Evolutionary conservation across 2,113 vertebrate genomes (phyloP), one percentile per base, ranked within the genome.

Genomic region (Amblyornis subalaris): DNA sequence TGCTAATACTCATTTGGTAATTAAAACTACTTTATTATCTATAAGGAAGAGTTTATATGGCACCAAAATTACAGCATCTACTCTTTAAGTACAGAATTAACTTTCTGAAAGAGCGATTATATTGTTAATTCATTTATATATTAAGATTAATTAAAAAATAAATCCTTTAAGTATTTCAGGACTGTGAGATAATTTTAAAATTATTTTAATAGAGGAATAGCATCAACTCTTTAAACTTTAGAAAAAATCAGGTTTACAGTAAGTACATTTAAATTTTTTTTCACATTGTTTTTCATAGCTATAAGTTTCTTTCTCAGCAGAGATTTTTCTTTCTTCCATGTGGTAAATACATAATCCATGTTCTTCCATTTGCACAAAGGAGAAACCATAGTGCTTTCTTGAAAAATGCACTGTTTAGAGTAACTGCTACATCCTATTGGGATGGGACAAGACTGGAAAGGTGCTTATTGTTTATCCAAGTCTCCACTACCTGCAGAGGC

Each of bases 111-210:
- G 40, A 86, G 15, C 29, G 77, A 74, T 91, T 95, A 66, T 58
- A 38, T 80, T 72, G 38, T 88, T 85, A 94, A 91, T 85, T 88
- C 20, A 73, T 88, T 85, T 91, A 55, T 40, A 55, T 14, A 15
- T 85, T 64, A 89, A 62, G 54, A 89, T 65, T 88, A 88, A 90
- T 93, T 85, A 29, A 33, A 86, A 95, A 24, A 55, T 53, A 83
- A 91, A 70, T 83, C 58, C 36, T 73, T 78, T 58, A 80, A 36
- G n/a, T 91, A 65, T 85, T 75, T 89, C 48, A 94, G 53, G 15
- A 33, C 31, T 57, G 53, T 69, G 45, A 76, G n/a, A 61, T 76
- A 35, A 86, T 86, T 79, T 24, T 1, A 0, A 90, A 66, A 76
- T 31, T 53, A 23, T 40, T 38, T 85, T 66, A 83, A 44, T 54